Conservation (phyloP, 2,113 vertebrate species). For the Promerops cafer region DNA sequence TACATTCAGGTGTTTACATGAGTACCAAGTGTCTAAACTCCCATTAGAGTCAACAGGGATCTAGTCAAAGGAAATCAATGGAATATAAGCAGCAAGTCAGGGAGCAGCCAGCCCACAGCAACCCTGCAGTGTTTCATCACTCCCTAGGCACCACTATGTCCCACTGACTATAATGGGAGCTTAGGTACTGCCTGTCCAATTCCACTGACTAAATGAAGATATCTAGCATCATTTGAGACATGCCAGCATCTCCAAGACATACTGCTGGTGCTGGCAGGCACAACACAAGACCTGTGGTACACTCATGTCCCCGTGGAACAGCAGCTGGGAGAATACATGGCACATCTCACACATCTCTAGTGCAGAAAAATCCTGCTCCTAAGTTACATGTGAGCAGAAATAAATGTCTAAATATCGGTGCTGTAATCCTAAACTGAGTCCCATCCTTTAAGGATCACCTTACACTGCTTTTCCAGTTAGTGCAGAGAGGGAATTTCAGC, state of each 20-base stretch:
- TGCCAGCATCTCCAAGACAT: neutral
- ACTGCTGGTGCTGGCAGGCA: neutral
- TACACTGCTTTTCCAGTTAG: neutral
- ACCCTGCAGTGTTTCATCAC: neutral
- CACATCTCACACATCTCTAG: neutral
- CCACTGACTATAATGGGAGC: neutral
- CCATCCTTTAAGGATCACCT: neutral
- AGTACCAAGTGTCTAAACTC: neutral
- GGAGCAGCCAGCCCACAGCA: neutral
- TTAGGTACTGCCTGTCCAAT: neutral
- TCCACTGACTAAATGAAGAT: neutral
- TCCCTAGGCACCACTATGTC: neutral
- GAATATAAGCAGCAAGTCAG: neutral
- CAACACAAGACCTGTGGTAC: neutral
- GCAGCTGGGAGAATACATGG: neutral
- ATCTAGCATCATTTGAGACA: neutral
- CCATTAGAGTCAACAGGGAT: neutral
- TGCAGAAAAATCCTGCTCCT: neutral
- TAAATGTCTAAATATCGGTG: neutral
- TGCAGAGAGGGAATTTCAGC: neutral
- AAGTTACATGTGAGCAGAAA: neutral
- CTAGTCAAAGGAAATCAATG: neutral
- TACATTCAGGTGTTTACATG: neutral
- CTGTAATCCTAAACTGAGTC: neutral
- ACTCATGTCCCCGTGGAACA: fast-evolving